Percentiles rank a stretch among this genome's conserved stretches.
These are phyloP conservation scores for Allolobophora icterica DNA, from an alignment of 2,888 invertebrate species.

Conservation along the genomic window DNA sequence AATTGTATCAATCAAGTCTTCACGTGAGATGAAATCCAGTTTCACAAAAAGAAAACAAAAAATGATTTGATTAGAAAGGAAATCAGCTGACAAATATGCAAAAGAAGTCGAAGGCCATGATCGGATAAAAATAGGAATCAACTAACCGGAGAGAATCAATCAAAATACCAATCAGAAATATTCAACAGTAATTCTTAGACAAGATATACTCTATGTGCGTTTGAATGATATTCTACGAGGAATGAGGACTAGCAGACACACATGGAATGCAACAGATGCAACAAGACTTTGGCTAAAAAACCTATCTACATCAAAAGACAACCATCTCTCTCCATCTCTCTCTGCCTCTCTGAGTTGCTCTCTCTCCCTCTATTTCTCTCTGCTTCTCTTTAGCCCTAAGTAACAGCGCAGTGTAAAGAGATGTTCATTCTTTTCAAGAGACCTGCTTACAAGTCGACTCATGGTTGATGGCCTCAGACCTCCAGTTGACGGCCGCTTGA, in stretches of 20 bases:
- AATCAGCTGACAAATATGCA: background rate
- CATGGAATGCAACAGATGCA: background rate
- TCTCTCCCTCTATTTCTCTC: no score
- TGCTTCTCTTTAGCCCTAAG: no score
- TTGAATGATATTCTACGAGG: background rate
- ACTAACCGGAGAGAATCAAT: background rate
- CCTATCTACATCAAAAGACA: background rate
- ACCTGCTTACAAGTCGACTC: background rate
- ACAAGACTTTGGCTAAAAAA: background rate
- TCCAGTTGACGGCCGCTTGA: slow-evolving; percentile 78
- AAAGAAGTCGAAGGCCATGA: background rate
- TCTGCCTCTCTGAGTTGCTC: background rate
- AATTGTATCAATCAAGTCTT: background rate
- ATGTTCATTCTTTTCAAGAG: background rate
- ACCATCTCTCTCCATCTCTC: background rate
- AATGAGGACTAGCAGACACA: background rate
- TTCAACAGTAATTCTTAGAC: no score
- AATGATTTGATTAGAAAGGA: background rate
- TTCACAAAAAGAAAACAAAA: background rate
- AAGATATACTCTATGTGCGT: no score
- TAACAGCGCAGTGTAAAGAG: background rate
- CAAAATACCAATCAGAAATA: background rate
- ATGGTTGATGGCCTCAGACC: background rate
- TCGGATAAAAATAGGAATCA: background rate
- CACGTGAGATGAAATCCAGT: background rate